Evolutionary conservation across 2,113 vertebrate genomes (phyloP), one percentile per base, ranked within the genome.

Genomic region (Pygoscelis antarcticus): DNA sequence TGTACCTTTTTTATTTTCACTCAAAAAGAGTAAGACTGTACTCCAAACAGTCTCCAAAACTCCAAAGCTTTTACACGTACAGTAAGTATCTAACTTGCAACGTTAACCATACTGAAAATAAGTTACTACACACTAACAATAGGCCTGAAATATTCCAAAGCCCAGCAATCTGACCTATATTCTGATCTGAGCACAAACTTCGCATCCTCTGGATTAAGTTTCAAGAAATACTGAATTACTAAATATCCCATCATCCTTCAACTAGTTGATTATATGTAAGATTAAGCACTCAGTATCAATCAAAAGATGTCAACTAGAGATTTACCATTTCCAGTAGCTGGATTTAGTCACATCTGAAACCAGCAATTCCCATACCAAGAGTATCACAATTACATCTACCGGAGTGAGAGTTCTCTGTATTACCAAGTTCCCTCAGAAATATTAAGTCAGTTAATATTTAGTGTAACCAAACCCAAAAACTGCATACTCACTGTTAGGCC

Each of bases 151-250:
- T 54, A 90, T 36, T 91, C 71, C 34, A 44, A 89, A 88, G 7
- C 26, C n/a, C 71, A 77, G 71, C 14, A 78, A 80, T 62, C 27
- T 89, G 54, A 91, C 81, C 83, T 91, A 91, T 94, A 83, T 54
- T 55, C 81, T 51, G 30, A 94, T 44, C 74, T 71, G 3, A 85
- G 54, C 62, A 61, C 1, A 4, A 89, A 66, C 29, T 66, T 66
- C 0, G 0, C 62, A 96, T 55, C 54, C 44, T 72, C 49, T 83
- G 40, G 40, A 87, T 58, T 80, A 72, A 51, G 36, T 94, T 83
- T 85, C 54, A 80, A 90, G 58, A 94, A 97, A 97, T 54, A 62
- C 22, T n/a, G 32, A 58, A 94, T 83, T 91, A 82, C 66, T 55
- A 62, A 94, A 90, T 23, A 94, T 16, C 27, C 32, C 51, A 61